These are phyloP conservation scores for Lota lota DNA, from an alignment of 2,113 vertebrate species.

Conservation along the genomic window DNA sequence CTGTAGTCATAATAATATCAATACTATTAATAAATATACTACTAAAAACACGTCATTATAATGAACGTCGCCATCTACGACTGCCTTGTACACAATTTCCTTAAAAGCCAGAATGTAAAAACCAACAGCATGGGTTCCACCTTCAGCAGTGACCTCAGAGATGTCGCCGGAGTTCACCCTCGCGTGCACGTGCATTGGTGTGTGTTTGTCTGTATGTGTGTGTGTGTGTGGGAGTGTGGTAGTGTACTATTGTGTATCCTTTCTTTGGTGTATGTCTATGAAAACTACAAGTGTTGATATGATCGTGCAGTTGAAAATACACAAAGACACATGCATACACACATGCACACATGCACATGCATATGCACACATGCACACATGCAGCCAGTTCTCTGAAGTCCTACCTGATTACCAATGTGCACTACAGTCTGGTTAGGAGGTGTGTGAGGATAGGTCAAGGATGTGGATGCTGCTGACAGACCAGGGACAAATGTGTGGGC, in stretches of 20 bases:
- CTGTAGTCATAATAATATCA: background rate
- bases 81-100: slow-evolving; percentile 76
- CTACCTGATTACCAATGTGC: background rate
- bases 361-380: background rate
- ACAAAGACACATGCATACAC: background rate
- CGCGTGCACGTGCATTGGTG: background rate
- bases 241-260: slow-evolving; percentile 6
- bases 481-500: too few relatives aligned
- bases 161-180: slow-evolving; percentile 19
- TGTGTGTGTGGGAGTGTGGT: slow-evolving; percentile 22
- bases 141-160: slow-evolving; percentile 47
- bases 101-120: slow-evolving; percentile 72
- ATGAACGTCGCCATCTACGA: slow-evolving; percentile 50
- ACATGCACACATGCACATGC: background rate
- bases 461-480: too few relatives aligned
- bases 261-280: too few relatives aligned
- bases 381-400: background rate
- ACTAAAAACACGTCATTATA: background rate
- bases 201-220: slow-evolving; percentile 21
- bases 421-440: background rate
- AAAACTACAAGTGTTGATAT: slow-evolving; percentile 9
- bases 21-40: slow-evolving; percentile 2
- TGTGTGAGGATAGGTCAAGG: background rate
- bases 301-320: background rate
- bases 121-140: slow-evolving; percentile 40